These are phyloP conservation scores for Sinhomidia bicolor DNA, from an alignment of 2,888 invertebrate species.

Conservation along the genomic window DNA sequence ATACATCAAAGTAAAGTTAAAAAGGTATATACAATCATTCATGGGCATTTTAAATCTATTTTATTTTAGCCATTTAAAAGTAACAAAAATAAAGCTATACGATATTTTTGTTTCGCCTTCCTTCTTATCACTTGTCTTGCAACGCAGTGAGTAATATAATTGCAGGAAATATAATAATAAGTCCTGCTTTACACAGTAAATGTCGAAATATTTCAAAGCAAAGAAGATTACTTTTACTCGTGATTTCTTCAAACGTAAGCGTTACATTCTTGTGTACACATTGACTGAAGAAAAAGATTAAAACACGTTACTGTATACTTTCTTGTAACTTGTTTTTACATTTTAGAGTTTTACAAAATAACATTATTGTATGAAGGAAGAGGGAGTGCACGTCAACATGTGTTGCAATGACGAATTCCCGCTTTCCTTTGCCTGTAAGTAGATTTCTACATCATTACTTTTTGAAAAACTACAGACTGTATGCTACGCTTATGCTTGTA, in stretches of 20 bases:
- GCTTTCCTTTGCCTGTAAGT: neutral
- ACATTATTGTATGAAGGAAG: neutral
- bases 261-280: neutral
- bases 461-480: no score
- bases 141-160: no score
- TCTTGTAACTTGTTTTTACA: no score
- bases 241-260: neutral
- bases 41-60: no score
- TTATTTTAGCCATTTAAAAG: neutral
- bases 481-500: neutral
- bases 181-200: neutral
- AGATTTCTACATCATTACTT: neutral
- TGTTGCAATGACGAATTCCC: neutral
- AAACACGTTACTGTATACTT: no score
- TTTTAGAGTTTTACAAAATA: neutral
- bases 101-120: slow-evolving; percentile 21
- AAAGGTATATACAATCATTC: no score
- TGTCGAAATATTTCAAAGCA: neutral
- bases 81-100: neutral
- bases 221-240: neutral
- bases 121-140: no score
- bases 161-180: no score
- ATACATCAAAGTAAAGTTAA: no score
- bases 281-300: neutral
- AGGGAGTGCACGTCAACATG: neutral